Conservation (phyloP, 2,113 vertebrate species). For the Podilymbus podiceps region DNA sequence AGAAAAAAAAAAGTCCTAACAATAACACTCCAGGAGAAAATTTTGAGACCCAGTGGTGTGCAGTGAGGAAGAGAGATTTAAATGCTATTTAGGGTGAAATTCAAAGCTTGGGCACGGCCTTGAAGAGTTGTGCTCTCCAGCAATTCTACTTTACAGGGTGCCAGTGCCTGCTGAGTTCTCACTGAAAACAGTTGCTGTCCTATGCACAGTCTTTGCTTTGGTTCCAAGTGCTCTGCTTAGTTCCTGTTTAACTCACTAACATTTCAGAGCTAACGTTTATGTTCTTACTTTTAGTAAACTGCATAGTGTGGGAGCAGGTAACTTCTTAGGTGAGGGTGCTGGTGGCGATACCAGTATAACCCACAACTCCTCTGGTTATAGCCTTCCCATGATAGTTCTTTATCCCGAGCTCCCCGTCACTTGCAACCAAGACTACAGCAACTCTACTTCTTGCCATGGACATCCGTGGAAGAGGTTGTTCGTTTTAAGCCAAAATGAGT, state of each 20-base stretch:
- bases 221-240: background rate
- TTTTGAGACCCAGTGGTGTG: rapidly evolving
- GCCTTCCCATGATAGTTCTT: background rate
- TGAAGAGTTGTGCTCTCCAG: background rate
- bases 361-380: background rate
- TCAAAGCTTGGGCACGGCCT: background rate
- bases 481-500: background rate
- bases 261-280: background rate
- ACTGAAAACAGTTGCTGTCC: background rate
- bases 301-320: background rate
- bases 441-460: background rate
- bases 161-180: background rate
- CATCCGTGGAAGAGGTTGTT: background rate
- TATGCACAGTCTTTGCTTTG: background rate
- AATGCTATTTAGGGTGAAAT: background rate
- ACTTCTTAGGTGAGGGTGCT: background rate
- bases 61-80: background rate
- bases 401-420: background rate
- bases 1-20: background rate
- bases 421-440: background rate
- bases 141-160: background rate
- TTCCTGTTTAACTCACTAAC: background rate
- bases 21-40: background rate
- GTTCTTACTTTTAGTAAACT: background rate
- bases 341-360: background rate